Percentiles rank a stretch among this genome's conserved stretches.
These are phyloP conservation scores for Diabrotica undecimpunctata DNA, from an alignment of 1,140 invertebrate genomes.

Conservation along the genomic window DNA sequence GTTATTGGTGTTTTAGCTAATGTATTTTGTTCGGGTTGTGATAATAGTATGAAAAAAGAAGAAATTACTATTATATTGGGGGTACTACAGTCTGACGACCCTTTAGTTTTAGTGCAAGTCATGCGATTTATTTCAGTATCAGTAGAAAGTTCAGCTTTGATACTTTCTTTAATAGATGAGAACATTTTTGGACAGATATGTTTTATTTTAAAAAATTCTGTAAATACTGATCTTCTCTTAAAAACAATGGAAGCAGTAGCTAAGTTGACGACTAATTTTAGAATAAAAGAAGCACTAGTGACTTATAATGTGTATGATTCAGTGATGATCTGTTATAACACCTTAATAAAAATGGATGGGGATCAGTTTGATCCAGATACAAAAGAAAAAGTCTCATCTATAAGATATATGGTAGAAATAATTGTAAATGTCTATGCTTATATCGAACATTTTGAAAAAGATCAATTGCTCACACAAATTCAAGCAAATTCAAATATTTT, in stretches of 20 bases:
- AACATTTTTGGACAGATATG: slow-evolving; percentile 55
- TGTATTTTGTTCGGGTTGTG: slow-evolving; percentile 59
- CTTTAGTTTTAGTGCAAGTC: slow-evolving; percentile 62
- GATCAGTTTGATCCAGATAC: slow-evolving; percentile 26
- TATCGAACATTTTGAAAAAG: slow-evolving; percentile 26
- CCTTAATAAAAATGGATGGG: slow-evolving; percentile 14
- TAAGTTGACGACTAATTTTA: slow-evolving; percentile 36
- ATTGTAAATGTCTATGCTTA: slow-evolving; percentile 33
- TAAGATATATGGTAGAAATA: slow-evolving; percentile 30
- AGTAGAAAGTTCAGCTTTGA: slow-evolving; percentile 39
- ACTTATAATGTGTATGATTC: slow-evolving; percentile 23
- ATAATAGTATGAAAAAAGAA: slow-evolving; percentile 24
- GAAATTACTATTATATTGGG: slow-evolving; percentile 50
- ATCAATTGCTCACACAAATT: slow-evolving; percentile 11
- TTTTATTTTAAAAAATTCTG: slow-evolving; percentile 66
- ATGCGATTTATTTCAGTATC: slow-evolving; percentile 60
- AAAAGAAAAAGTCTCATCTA: slow-evolving; percentile 20
- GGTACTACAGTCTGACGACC: slow-evolving; percentile 57
- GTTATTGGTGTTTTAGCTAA: slow-evolving; percentile 70
- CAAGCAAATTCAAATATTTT: slow-evolving; percentile 11
- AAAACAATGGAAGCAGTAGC: slow-evolving; percentile 47
- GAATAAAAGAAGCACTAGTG: slow-evolving; percentile 29
- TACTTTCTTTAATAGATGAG: slow-evolving; percentile 49
- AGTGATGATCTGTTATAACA: slow-evolving; percentile 24
- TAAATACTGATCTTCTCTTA: slow-evolving; percentile 57